These are phyloP conservation scores for Pholis gunnellus DNA, from an alignment of 2,113 vertebrate genomes.

Conservation along the genomic window DNA sequence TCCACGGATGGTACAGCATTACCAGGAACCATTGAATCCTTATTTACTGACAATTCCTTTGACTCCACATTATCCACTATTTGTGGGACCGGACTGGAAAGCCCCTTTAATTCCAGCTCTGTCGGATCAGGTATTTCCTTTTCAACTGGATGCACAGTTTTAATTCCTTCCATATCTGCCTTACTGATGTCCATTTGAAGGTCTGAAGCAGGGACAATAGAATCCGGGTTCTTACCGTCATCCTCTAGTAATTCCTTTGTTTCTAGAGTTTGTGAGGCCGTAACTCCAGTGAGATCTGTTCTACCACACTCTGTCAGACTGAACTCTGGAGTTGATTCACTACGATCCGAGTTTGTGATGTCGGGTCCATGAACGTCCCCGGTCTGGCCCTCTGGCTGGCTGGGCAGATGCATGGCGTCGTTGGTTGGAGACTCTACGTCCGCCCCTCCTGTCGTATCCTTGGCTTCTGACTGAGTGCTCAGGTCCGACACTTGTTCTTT, in stretches of 20 bases:
- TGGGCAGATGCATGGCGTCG: constrained; percentile 56
- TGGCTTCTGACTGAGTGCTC: constrained; percentile 14
- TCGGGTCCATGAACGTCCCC: background rate
- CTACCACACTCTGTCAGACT: background rate
- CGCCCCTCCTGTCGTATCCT: constrained; percentile 29
- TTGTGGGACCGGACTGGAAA: background rate
- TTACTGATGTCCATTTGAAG: background rate
- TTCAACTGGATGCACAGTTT: background rate
- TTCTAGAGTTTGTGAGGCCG: background rate
- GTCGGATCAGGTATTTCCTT: constrained; percentile 1
- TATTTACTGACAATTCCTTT: background rate
- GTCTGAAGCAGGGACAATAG: background rate
- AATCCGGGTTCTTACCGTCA: background rate
- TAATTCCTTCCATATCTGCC: background rate
- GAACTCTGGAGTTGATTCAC: background rate
- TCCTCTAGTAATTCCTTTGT: constrained; percentile 27
- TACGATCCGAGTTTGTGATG: background rate
- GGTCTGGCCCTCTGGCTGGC: constrained; percentile 29
- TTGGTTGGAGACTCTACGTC: background rate
- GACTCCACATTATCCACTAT: background rate
- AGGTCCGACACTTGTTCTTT: constrained; percentile 3
- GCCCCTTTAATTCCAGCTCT: background rate
- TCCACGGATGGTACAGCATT: background rate
- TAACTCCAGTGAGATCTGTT: background rate
- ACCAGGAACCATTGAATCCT: constrained; percentile 1